These are phyloP conservation scores for Hemicentrotus pulcherrimus DNA, from an alignment of 35 echinoderm and acorn worm genomes.

Conservation along the genomic window DNA sequence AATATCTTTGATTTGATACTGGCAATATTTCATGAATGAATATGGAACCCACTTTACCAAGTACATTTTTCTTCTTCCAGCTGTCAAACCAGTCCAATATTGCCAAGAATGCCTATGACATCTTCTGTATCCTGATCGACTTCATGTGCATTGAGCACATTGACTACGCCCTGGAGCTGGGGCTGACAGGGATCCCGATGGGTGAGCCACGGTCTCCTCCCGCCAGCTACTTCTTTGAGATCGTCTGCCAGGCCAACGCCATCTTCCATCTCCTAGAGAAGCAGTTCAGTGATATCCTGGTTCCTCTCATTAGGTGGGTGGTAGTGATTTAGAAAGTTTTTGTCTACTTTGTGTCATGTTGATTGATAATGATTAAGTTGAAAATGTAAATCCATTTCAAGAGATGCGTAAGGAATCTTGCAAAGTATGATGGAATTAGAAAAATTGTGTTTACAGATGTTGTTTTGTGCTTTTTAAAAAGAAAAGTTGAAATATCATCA, in stretches of 20 bases:
- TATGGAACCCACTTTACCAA: neutral
- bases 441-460: too few species aligned
- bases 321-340: neutral
- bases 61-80: slow-evolving; percentile 49
- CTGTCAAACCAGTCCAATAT: slow-evolving; percentile 80
- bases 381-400: too few species aligned
- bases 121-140: slow-evolving; percentile 82
- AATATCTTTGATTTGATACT: too few species aligned
- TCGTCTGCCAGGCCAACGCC: slow-evolving; percentile 89
- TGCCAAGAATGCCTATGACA: slow-evolving; percentile 79
- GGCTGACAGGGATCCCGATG: slow-evolving; percentile 80
- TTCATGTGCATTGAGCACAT: slow-evolving; percentile 95
- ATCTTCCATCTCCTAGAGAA: slow-evolving; percentile 96
- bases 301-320: slow-evolving; percentile 91
- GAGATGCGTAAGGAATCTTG: too few species aligned
- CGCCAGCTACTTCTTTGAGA: slow-evolving; percentile 91
- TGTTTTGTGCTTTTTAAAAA: too few species aligned
- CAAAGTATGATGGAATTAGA: too few species aligned
- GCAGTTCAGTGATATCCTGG: slow-evolving; percentile 93
- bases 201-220: slow-evolving; percentile 69
- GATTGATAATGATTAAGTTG: too few species aligned
- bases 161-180: slow-evolving; percentile 91
- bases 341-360: neutral
- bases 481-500: too few species aligned
- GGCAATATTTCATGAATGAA: neutral